phyloP scores from a whole-genome alignment of 2,888 invertebrate genomes.

The Calameuta pallipes region DNA sequence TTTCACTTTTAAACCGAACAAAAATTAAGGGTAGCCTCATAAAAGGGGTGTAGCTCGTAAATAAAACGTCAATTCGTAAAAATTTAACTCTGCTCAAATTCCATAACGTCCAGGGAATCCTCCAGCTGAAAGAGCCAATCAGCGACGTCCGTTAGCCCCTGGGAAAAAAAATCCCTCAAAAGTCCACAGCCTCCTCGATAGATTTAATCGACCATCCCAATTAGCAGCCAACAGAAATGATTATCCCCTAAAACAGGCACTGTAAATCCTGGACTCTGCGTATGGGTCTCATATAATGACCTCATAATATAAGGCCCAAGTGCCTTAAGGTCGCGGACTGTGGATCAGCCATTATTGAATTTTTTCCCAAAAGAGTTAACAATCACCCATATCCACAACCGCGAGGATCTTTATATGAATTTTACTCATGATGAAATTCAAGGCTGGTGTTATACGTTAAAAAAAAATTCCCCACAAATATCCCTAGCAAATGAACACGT shows the following conservation, averaged over 20 bases:
- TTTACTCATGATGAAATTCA: too few species aligned
- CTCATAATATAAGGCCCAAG: not conserved
- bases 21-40: not conserved
- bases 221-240: not conserved
- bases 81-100: not conserved
- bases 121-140: not conserved
- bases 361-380: not conserved
- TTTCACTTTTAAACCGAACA: not conserved
- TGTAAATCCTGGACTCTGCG: not conserved
- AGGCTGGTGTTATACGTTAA: too few species aligned
- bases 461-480: not conserved
- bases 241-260: not conserved
- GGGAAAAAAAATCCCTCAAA: not conserved
- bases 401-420: too few species aligned
- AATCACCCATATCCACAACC: too few species aligned
- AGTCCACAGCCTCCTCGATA: not conserved
- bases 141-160: not conserved
- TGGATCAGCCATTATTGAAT: not conserved
- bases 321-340: too few species aligned
- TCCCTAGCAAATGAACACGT: not conserved
- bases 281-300: not conserved
- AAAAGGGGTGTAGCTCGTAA: not conserved
- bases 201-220: not conserved
- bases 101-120: not conserved
- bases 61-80: not conserved